phyloP scores from a whole-genome alignment of 2,113 vertebrate species.

The Ptyas mucosa region DNA sequence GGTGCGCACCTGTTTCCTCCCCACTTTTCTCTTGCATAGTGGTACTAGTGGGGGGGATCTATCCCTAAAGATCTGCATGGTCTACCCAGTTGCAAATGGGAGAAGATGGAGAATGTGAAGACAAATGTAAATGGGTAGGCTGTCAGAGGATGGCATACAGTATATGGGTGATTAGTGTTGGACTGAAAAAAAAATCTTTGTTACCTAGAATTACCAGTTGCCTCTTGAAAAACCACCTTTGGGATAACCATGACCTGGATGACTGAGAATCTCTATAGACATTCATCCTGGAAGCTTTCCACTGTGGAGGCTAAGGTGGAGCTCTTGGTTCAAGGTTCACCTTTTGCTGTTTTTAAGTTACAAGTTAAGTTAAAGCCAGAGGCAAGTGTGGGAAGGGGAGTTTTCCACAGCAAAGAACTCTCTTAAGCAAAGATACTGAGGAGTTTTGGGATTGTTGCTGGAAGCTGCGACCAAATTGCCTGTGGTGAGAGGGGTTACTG shows the following conservation, averaged over 20 bases:
- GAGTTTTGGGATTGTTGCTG: background rate
- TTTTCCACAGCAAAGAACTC: background rate
- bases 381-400: background rate
- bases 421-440: background rate
- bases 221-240: no score
- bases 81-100: background rate
- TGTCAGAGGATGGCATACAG: background rate
- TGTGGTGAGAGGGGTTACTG: background rate
- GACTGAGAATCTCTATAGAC: no score
- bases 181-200: fast-evolving
- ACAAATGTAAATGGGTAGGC: background rate
- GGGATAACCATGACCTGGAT: no score
- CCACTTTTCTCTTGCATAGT: background rate
- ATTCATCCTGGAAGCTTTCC: no score
- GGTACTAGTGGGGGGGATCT: background rate
- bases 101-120: background rate
- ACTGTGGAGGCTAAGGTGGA: background rate
- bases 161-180: background rate
- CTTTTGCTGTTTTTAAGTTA: background rate
- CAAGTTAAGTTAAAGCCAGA: background rate
- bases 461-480: background rate
- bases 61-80: background rate
- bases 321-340: background rate
- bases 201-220: background rate
- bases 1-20: no score